Evolutionary conservation across 2,797 vertebrate genomes (phyloP).

Genomic region (Erpetoichthys calabaricus): DNA sequence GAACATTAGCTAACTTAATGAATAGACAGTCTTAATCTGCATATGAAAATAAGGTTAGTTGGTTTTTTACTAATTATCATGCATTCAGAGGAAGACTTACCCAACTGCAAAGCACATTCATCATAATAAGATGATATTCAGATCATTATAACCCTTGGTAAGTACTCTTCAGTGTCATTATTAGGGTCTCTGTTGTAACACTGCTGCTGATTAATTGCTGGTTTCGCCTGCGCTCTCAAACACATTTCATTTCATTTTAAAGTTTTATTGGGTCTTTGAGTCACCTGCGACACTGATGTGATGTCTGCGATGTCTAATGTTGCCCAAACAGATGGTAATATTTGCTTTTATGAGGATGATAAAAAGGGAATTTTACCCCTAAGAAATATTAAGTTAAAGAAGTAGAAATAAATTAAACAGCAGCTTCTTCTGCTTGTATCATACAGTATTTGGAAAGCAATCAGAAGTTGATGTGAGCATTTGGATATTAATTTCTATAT

Average conservation of each 20-base stretch:
- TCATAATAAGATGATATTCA: conserved; percentile 3
- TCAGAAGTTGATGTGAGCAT: too few species aligned
- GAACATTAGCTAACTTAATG: background rate
- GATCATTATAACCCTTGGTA: background rate
- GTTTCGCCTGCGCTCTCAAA: conserved; percentile 5
- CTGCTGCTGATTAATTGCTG: background rate
- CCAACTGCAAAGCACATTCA: conserved; percentile 5
- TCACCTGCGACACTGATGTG: background rate
- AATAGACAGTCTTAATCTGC: conserved; percentile 6
- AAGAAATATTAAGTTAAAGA: too few species aligned
- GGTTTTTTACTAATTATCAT: conserved; percentile 1
- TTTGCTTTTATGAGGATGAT: background rate
- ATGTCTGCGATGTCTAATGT: background rate
- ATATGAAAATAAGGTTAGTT: conserved; percentile 2
- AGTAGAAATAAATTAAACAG: too few species aligned
- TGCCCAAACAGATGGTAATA: background rate
- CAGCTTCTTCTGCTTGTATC: too few species aligned
- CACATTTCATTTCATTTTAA: background rate
- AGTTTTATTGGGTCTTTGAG: background rate
- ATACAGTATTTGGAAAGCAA: too few species aligned
- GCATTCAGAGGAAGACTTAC: conserved; percentile 7
- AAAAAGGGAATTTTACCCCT: too few species aligned
- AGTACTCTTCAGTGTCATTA: conserved; percentile 2
- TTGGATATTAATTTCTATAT: too few species aligned
- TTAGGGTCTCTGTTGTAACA: background rate